Conservation (phyloP, 2,888 invertebrate genomes). For the Patella depressa region DNA sequence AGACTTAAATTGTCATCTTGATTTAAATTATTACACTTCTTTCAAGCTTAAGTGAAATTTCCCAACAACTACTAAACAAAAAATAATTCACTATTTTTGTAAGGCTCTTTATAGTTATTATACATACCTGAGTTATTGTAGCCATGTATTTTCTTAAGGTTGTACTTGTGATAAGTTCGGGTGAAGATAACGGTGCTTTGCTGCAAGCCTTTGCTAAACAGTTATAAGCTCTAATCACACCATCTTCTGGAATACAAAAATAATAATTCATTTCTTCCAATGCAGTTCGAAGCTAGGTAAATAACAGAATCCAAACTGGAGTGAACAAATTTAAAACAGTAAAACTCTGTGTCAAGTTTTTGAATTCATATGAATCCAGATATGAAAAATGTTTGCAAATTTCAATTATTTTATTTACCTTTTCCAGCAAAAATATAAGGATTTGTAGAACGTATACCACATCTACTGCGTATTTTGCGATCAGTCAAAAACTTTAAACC, state of each 20-base stretch:
- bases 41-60: background rate
- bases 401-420: too few relatives aligned
- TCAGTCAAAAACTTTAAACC: constrained; percentile 1
- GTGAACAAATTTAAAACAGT: too few relatives aligned
- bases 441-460: too few relatives aligned
- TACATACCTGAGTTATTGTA: constrained; percentile 5
- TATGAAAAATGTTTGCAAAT: too few relatives aligned
- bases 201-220: constrained; percentile 14
- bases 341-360: too few relatives aligned
- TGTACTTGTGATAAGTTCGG: background rate
- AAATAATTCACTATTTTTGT: too few relatives aligned
- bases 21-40: background rate
- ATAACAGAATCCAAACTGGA: too few relatives aligned
- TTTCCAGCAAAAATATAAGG: too few relatives aligned
- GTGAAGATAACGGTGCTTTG: constrained; percentile 8
- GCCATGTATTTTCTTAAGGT: background rate
- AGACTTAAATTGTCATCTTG: background rate
- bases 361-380: too few relatives aligned
- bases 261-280: too few relatives aligned
- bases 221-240: constrained; percentile 14
- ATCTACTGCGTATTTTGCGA: background rate
- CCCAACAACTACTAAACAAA: too few relatives aligned
- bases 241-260: background rate
- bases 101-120: background rate
- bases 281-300: too few relatives aligned